Evolutionary conservation across 2,113 vertebrate species (phyloP).

Genomic region (Apodemus sylvaticus): DNA sequence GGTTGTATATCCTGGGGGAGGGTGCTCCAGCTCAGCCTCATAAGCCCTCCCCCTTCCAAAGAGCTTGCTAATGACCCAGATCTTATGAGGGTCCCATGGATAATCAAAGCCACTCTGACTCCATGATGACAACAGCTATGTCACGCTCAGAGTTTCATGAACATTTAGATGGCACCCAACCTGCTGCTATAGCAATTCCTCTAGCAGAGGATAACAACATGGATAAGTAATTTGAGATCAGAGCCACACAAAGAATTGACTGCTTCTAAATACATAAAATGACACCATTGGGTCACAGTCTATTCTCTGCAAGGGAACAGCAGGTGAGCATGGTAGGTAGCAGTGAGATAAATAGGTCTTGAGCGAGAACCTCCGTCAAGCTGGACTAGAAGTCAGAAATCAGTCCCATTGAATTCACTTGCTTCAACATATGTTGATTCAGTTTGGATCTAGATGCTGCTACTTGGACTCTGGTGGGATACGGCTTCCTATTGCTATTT

Average conservation of each 20-base stretch:
- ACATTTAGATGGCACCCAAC: neutral
- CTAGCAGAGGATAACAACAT: neutral
- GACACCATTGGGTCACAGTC: neutral
- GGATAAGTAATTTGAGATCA: neutral
- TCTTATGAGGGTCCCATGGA: neutral
- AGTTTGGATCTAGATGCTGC: neutral
- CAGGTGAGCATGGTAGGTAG: neutral
- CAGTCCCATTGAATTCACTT: accelerated
- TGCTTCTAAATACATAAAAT: neutral
- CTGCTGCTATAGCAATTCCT: neutral
- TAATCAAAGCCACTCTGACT: neutral
- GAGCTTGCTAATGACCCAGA: neutral
- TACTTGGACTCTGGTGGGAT: neutral
- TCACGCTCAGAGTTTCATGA: neutral
- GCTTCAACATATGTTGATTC: neutral
- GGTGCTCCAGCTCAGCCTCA: neutral
- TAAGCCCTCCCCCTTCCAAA: neutral
- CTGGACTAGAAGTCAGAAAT: neutral
- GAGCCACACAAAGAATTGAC: neutral
- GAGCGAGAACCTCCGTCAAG: neutral
- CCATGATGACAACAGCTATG: neutral
- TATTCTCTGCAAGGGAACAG: neutral
- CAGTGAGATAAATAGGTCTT: neutral
- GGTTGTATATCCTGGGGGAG: neutral
- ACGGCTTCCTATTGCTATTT: neutral